Base-by-base conservation (phyloP, 2,888 invertebrate genomes). In the Apodemia duryi region DNA sequence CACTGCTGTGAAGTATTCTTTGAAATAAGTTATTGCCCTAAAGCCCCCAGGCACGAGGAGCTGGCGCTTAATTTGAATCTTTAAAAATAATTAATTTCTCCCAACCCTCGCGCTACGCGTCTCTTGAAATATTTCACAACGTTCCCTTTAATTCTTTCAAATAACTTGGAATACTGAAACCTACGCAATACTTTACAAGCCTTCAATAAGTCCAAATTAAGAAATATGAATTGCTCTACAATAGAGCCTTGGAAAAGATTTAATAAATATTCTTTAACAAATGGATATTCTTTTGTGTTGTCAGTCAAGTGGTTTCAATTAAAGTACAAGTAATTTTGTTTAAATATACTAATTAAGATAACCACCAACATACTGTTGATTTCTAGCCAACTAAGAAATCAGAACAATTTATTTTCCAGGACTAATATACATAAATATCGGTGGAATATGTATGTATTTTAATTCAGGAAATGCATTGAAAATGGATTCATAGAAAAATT, bases 1-100 rank as follows among this genome's bases (percentile, higher is more conserved):
- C 46, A 46, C 46, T 63, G 57, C 63, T 43, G 54, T 63, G 46
- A 43, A 41, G 54, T 63, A 57, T 63, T 63, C 63, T 63, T 43
- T 57, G 57, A 43, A 63, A 63, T 57, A 63, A 63, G 63, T 63
- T 63, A 63, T 63, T 64, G 57, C 64, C 64, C 32, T 54, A 9
- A 57, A 61, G 49, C 32, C 35, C 54, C 21, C 29, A 35, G 61
- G 61, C 64, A 32, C 49, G 38, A 51, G 66, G 66, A 51, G 65
- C 62, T 51, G 62, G 64, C 62, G 46, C 66, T 69, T 65, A 67
- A 66, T 65, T 67, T 66, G 61, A 67, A 63, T 67, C 62, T 66
- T 66, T 68, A 66, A 70, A 68, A 70, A 68, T 65, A 68, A 70
- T 68, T 68, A 68, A 67, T 69, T 65, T 65, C 65, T 65, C 54